These are phyloP conservation scores for Heterohyrax brucei DNA, from an alignment of 2,797 vertebrate genomes.

Conservation along the genomic window DNA sequence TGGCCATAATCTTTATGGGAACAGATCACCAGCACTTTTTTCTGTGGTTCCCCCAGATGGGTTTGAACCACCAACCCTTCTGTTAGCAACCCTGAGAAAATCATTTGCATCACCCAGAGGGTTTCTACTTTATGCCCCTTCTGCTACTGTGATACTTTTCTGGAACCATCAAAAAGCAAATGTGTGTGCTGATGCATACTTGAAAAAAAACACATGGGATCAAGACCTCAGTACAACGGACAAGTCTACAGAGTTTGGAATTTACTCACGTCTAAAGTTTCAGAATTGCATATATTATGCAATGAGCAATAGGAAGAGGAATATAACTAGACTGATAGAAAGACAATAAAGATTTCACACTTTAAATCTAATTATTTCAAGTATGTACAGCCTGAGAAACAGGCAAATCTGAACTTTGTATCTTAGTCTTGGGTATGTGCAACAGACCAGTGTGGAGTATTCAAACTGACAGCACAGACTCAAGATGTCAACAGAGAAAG, in stretches of 20 bases:
- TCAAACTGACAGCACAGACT: background rate
- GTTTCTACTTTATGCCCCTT: background rate
- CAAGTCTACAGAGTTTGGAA: background rate
- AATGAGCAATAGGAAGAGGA: background rate
- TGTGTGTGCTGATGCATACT: background rate
- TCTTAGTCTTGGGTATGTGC: background rate
- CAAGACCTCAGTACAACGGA: background rate
- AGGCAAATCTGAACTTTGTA: background rate
- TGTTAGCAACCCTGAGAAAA: background rate
- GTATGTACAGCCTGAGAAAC: background rate
- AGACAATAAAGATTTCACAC: slow-evolving; percentile 7
- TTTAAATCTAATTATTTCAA: slow-evolving; percentile 54
- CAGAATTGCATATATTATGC: background rate
- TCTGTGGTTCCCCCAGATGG: background rate
- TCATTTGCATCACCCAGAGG: background rate
- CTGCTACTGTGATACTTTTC: background rate
- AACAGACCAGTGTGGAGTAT: background rate
- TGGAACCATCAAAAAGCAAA: slow-evolving; percentile 12
- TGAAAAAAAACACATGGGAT: background rate
- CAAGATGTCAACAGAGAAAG: slow-evolving; percentile 10
- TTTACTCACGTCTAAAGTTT: background rate
- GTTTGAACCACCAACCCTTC: background rate
- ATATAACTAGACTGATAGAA: slow-evolving; percentile 9
- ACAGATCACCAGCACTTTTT: background rate
- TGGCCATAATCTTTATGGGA: too few species aligned